Percentiles rank a stretch among this genome's conserved stretches.
Conservation (phyloP, 1,140 invertebrate species). For the Acyrthosiphon pisum region DNA sequence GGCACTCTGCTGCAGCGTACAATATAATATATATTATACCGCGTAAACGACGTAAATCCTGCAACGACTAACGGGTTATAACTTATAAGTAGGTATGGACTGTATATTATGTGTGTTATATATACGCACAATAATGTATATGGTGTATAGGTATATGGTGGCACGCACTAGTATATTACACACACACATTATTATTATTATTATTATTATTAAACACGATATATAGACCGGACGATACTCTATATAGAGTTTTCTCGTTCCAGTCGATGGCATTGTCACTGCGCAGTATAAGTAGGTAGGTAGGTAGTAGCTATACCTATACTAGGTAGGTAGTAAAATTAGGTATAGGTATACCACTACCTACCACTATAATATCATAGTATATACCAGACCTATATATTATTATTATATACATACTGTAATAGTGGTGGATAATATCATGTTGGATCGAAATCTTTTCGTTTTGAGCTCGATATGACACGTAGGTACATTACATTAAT, state of each 20-base stretch:
- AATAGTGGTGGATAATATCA: neutral
- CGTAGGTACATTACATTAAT: neutral
- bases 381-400: neutral
- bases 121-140: neutral
- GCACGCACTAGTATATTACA: neutral
- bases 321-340: slow-evolving; percentile 10
- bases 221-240: slow-evolving; percentile 12
- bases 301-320: neutral
- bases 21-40: neutral
- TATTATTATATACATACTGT: neutral
- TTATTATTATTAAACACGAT: slow-evolving; percentile 11
- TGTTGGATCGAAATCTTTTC: neutral
- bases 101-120: neutral
- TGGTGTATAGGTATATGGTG: neutral
- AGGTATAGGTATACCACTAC: neutral
- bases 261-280: neutral
- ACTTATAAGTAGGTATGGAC: neutral
- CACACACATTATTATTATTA: neutral
- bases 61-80: neutral
- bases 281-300: neutral
- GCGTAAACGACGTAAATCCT: slow-evolving; percentile 8
- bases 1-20: neutral
- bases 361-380: too few relatives aligned
- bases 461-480: neutral
- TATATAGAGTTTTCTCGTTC: slow-evolving; percentile 10